A percentile compares a stretch with the other conserved stretches of the same genome.
These are phyloP conservation scores for Saturnia pavonia DNA, from an alignment of 2,888 invertebrate species.

Conservation along the genomic window DNA sequence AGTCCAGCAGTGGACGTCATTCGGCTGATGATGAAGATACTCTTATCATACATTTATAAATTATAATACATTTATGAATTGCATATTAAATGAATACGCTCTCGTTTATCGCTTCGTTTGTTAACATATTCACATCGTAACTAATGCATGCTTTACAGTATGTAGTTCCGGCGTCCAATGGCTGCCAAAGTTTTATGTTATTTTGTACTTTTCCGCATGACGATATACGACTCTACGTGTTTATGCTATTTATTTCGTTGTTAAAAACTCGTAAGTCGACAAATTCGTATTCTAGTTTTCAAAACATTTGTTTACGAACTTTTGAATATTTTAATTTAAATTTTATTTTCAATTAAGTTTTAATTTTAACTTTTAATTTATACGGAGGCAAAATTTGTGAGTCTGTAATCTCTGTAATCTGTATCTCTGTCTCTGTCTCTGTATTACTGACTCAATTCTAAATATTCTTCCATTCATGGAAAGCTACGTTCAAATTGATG, in stretches of 20 bases:
- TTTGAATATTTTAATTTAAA: too few relatives aligned
- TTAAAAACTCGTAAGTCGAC: constrained; percentile 4
- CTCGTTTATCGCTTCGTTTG: not conserved
- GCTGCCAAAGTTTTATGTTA: constrained; percentile 20
- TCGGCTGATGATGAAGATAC: too few relatives aligned
- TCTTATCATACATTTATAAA: too few relatives aligned
- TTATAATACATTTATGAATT: not conserved
- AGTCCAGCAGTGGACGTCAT: too few relatives aligned
- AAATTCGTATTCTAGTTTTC: not conserved
- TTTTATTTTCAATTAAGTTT: too few relatives aligned
- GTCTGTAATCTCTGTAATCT: too few relatives aligned
- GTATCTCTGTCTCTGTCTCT: too few relatives aligned
- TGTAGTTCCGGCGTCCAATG: constrained; percentile 16
- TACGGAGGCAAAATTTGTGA: too few relatives aligned
- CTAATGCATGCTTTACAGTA: constrained; percentile 20
- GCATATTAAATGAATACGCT: not conserved
- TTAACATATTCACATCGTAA: not conserved
- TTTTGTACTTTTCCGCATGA: constrained; percentile 15
- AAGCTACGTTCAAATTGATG: too few relatives aligned
- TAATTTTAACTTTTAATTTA: too few relatives aligned
- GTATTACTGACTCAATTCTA: too few relatives aligned
- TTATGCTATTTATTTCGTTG: not conserved
- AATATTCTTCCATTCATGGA: too few relatives aligned
- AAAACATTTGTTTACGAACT: not conserved
- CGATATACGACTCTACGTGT: not conserved